Evolutionary conservation across 2,113 vertebrate species (phyloP), one percentile per base, ranked within the genome.

Genomic region (Balaenoptera acutorostrata): DNA sequence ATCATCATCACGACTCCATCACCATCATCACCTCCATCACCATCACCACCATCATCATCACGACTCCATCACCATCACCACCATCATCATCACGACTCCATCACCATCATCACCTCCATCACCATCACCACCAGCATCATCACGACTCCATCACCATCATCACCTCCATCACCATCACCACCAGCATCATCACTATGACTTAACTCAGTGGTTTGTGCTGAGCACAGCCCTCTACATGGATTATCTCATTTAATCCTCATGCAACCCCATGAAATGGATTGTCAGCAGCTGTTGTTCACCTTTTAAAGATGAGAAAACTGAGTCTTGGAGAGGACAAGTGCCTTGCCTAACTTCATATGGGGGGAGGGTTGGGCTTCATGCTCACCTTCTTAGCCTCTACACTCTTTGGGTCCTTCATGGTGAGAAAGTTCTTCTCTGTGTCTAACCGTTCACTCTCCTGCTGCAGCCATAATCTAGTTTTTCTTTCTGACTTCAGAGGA

Each of bases 331-430:
- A 75, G 8, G 17, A 5, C 41, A 64, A 52, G 29, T n/a, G 75
- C 44, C 75, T 31, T 61, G 27, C 25, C 21, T 25, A 63, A 13
- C 0, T 0, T n/a, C 57, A 27, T 39, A 2, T 0, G 13, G 80
- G 4, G 4, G 11, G 2, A 23, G 41, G 57, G 25, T 1, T 39
- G 33, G 25, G 52, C 7, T 21, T 46, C 1, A 1, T 9, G 5
- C 3, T 17, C 8, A 23, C 27, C 7, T 27, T 71, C 52, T 55
- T 13, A 63, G 31, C 41, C 52, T 10, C 15, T 33, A 0, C 3
- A 5, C 29, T 33, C 15, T 25, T 25, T n/a, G 27, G 74, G 12
- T 77, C 39, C 20, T 57, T 31, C 41, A 10, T 1, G 77, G 12
- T 55, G 63, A 44, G 41, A 13, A 74, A 17, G 11, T 78, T 61